Evolutionary conservation across 2,113 vertebrate species (phyloP).

Genomic region (Cebidichthys violaceus): DNA sequence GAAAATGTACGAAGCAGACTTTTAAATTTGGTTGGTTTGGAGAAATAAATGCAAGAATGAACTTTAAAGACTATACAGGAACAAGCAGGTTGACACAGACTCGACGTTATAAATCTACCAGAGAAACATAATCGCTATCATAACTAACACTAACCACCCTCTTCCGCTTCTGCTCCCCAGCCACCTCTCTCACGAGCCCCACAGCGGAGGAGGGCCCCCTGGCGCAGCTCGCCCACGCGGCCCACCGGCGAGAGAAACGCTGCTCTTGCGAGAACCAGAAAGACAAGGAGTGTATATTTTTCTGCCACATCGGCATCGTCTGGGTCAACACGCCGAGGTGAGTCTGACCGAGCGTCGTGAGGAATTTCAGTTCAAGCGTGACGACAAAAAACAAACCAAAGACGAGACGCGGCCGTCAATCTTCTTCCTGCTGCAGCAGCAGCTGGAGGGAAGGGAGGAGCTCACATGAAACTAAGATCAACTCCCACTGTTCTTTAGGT

Average conservation of each 20-base stretch:
- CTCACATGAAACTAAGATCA: neutral
- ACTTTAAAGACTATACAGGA: neutral
- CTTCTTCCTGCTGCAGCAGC: neutral
- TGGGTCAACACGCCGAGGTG: constrained; percentile 86
- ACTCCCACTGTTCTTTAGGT: neutral
- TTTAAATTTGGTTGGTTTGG: no score
- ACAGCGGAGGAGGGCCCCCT: constrained; percentile 43
- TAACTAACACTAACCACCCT: neutral
- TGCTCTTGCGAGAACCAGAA: constrained; percentile 87
- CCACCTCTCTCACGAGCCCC: constrained; percentile 36
- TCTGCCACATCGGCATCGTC: constrained; percentile 87
- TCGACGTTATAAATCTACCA: neutral
- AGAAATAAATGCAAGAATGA: neutral
- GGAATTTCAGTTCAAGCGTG: no score
- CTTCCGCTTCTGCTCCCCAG: constrained; percentile 40
- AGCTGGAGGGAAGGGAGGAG: neutral
- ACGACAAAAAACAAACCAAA: constrained; percentile 5
- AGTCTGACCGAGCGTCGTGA: neutral
- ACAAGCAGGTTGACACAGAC: no score
- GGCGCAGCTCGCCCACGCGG: constrained; percentile 37
- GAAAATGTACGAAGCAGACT: no score
- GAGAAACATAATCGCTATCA: neutral
- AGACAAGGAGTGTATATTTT: constrained; percentile 86
- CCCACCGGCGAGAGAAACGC: constrained; percentile 76
- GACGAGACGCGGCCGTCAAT: neutral